Evolutionary conservation across 2,888 invertebrate genomes (phyloP), one percentile per base, ranked within the genome.

Genomic region (Chymomyza procnemis): DNA sequence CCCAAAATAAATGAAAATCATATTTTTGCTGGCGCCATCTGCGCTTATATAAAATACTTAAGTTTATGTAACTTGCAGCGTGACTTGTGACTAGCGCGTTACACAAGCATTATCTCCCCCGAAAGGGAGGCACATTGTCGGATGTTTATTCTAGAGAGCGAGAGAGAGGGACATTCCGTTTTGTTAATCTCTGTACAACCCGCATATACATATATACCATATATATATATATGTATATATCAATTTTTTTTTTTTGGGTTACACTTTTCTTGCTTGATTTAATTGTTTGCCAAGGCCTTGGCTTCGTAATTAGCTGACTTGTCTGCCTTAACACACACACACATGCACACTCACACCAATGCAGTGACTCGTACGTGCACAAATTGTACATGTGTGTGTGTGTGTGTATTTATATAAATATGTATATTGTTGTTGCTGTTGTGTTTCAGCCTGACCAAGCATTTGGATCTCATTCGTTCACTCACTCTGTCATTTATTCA

Each of bases 101-200:
- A 5, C 26, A 3, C 4, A 26, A 26, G 6, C 4, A 5, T 26
- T 26, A 6, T 26, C 26, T 26, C 26, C 1, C 4, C 26, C 26
- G 3, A 26, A 26, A 26, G 4, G 8, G 26, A 6, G 3, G 26
- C 8, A 26, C 8, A 26, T 4, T 26, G 26, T 26, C n/a, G n/a
- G n/a, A 6, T 26, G 26, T 4, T 26, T 26, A 6, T 26, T 22
- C 2, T 2, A 4, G 26, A 3, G 6, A 4, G 26, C 5, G 26
- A 22, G 22, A 4, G 26, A 3, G 6, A 4, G 26, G 26, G 26
- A 5, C 52, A 1, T 52, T 1, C 8, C 18, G 16, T n/a, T 52
- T 16, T 1, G 87, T 78, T 86, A 87, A 86, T 81, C 79, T 82
- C 73, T 78, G 76, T 71, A 70, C 72, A 71, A 61, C 3, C 6